Evolutionary conservation across 2,888 invertebrate species (phyloP), one percentile per base, ranked within the genome.

Genomic region (Acrocera orbiculus): DNA sequence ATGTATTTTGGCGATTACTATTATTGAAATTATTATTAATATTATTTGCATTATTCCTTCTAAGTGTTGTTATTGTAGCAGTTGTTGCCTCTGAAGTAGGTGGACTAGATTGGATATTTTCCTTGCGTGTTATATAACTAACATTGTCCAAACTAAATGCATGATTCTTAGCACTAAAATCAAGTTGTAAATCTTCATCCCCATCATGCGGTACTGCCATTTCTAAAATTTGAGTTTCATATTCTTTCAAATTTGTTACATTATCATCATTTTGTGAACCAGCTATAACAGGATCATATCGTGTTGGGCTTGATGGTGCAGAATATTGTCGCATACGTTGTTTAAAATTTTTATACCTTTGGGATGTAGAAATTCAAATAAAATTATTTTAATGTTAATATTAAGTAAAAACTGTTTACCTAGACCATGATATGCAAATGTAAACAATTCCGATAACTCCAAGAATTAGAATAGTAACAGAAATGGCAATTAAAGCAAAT

Each of bases 361-460:
- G 2, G 17, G 31, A 28, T 26, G 3, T 2, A 27, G 5, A 22
- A n/a, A n/a, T 11, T 9, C 10, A 23, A 16, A 10, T 13, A 23
- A n/a, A 13, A 11, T 10, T 19, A 25, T 15, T 17, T 14, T 10
- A 13, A 16, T 19, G n/a, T 22, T 17, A n/a, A n/a, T n/a, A n/a
- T n/a, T 3, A 10, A 15, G 8, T 19, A 4, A 22, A 3, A 32
- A 16, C 8, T 14, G 53, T 62, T 63, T 56, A 86, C 85, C 81
- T 81, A 35, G 86, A 83, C 86, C 90, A 92, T 2, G 89, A 89
- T 33, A 89, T 76, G 56, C 90, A 87, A 39, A 92, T 86, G 52
- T 92, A 90, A 32, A 89, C 74, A 30, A 92, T 89, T 5, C 89
- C 92, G 32, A 83, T 78, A 9, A 81, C 68, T 7, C 86, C 86